These are phyloP conservation scores for Heliothis subflexa DNA, from an alignment of 1,140 invertebrate genomes.

Conservation along the genomic window DNA sequence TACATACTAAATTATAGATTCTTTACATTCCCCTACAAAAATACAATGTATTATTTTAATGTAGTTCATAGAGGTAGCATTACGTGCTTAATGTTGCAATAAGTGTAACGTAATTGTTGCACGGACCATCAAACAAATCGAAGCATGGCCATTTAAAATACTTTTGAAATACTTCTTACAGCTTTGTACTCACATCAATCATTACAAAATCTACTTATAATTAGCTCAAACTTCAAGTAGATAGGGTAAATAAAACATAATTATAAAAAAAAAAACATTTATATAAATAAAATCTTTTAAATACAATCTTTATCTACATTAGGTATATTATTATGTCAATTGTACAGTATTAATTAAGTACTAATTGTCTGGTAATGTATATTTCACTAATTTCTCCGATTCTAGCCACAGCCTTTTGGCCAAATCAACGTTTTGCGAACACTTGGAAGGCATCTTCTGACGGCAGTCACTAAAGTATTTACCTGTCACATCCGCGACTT, in stretches of 20 bases:
- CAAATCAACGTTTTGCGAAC: conserved; percentile 74
- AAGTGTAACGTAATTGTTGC: conserved; percentile 15
- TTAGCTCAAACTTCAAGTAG: background rate
- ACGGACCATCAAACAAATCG: conserved; percentile 2
- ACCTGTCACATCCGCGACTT: conserved; percentile 86
- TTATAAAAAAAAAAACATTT: background rate
- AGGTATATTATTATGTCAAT: background rate
- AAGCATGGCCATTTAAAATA: background rate
- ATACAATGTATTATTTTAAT: background rate
- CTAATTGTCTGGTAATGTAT: conserved; percentile 50
- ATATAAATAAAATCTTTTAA: conserved; percentile 26
- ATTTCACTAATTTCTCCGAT: conserved; percentile 82
- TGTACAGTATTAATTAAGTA: conserved; percentile 28
- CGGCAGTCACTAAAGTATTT: conserved; percentile 88
- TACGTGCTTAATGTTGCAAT: conserved; percentile 17
- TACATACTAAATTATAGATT: too few relatives aligned
- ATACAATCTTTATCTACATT: conserved; percentile 14
- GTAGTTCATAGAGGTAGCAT: background rate
- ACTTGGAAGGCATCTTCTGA: conserved; percentile 69
- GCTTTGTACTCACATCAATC: too few relatives aligned
- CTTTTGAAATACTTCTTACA: background rate
- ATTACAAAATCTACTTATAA: too few relatives aligned
- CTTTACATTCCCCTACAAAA: background rate
- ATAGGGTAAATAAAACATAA: background rate
- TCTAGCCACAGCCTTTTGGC: conserved; percentile 82